Base-by-base conservation (phyloP, 2,113 vertebrate species). In the Elgaria multicarinata region DNA sequence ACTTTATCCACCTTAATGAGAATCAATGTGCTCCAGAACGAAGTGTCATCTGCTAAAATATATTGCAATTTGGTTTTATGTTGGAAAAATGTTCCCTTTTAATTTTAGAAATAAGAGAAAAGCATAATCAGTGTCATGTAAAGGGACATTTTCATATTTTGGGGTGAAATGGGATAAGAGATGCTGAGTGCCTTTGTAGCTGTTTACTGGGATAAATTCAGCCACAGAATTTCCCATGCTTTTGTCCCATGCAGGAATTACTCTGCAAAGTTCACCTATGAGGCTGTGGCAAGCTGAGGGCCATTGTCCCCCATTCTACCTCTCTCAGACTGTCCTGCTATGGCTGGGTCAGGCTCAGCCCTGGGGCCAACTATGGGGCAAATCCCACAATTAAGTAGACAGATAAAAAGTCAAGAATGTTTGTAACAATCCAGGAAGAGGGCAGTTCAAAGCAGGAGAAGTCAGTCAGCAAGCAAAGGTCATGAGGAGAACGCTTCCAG, bases 61-160 rank as follows among this genome's bases (percentile, higher is more conserved):
- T 67, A 64, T 18, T 44, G 81, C 81, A 83, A 83, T 83, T 83
- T 83, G 42, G 39, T 28, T 83, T 83, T 67, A 83, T 83, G 39
- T 42, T 42, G 28, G 36, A 24, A 66, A 82, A 82, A 39, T 18
- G n/a, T 50, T 78, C 76, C 50, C 50, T 50, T 78, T 78, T 78
- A 24, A 66, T 53, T 64, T 66, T 64, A 28, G 39, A 82, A 66
- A 39, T 13, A 50, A 50, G 46, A 50, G 46, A 50, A 50, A 82
- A 64, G n/a, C 39, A 83, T n/a, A 16, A 83, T 64, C 81, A 83
- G n/a, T 66, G 46, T 83, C 6, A 1, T 42, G 58, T 44, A 83
- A 42, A 36, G 62, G 39, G 62, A 83, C 81, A 83, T 83, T 67
- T 83, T 66, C 81, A 83, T 83, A 66, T 83, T 44, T 28, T 16